These are phyloP conservation scores for Thecocarcelia acutangulata DNA, from an alignment of 2,888 invertebrate genomes.

Conservation along the genomic window DNA sequence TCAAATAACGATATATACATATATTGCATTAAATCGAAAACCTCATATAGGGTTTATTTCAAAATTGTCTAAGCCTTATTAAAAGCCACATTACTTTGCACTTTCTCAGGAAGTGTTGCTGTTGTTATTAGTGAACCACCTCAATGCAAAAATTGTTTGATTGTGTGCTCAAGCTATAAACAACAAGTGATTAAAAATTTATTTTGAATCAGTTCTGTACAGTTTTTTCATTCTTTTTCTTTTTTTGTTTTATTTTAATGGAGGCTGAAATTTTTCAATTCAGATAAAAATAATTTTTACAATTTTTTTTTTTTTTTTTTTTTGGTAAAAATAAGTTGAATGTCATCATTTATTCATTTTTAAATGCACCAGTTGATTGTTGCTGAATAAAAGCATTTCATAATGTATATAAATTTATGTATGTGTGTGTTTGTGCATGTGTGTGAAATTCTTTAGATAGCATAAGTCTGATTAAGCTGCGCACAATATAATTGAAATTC, in stretches of 20 bases:
- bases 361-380: conserved; percentile 10
- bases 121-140: too few relatives aligned
- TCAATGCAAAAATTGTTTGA: too few relatives aligned
- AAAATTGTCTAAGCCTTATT: too few relatives aligned
- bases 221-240: neutral
- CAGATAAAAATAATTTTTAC: neutral
- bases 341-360: conserved; percentile 33
- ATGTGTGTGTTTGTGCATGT: too few relatives aligned
- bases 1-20: too few relatives aligned
- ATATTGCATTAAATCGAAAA: too few relatives aligned
- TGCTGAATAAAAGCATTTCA: conserved; percentile 1
- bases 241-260: conserved; percentile 2
- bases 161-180: neutral
- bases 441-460: too few relatives aligned
- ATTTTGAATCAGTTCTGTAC: conserved; percentile 21
- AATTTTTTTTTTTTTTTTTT: neutral
- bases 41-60: too few relatives aligned
- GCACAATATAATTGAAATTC: conserved; percentile 13
- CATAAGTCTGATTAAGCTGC: conserved; percentile 17
- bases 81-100: too few relatives aligned
- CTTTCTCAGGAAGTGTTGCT: too few relatives aligned
- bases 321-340: conserved; percentile 26
- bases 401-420: neutral
- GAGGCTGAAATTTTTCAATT: conserved; percentile 27
- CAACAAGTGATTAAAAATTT: conserved; percentile 50